phyloP scores from a whole-genome alignment of 2,113 vertebrate species.

The Rhabdornis inornatus region DNA sequence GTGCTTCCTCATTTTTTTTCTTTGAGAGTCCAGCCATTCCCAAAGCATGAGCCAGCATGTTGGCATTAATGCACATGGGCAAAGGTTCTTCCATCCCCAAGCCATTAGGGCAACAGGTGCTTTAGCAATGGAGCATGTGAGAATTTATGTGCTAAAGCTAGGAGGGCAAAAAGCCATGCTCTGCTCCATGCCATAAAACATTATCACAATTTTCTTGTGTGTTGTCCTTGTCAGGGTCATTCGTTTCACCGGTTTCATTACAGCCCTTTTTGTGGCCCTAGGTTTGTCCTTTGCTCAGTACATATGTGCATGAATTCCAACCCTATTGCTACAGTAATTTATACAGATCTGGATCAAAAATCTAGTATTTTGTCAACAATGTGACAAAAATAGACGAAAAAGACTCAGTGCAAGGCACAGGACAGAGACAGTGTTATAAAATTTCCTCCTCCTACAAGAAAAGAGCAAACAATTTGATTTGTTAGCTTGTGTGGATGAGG shows the following conservation, averaged over 20 bases:
- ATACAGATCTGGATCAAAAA: not conserved
- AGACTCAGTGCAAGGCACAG: not conserved
- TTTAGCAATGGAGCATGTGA: not conserved
- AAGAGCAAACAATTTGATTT: not conserved
- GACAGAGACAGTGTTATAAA: not conserved
- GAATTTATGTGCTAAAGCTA: not conserved
- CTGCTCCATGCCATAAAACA: not conserved
- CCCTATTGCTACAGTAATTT: not conserved
- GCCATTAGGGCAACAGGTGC: not conserved
- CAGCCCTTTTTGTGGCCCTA: not conserved
- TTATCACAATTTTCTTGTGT: not conserved
- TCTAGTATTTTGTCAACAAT: not conserved
- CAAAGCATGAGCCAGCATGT: not conserved
- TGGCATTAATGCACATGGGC: not conserved
- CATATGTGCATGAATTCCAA: not conserved
- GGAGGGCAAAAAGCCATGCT: not conserved
- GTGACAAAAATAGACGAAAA: not conserved
- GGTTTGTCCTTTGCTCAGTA: not conserved
- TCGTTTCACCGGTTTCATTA: not conserved
- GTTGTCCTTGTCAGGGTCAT: not conserved
- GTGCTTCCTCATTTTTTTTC: not conserved
- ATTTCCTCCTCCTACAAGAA: not conserved
- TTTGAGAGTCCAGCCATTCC: not conserved
- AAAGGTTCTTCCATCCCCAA: not conserved
- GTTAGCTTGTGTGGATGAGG: fast-evolving